Evolutionary conservation across 2,797 vertebrate genomes (phyloP).

Genomic region (Spondyliosoma cantharus): DNA sequence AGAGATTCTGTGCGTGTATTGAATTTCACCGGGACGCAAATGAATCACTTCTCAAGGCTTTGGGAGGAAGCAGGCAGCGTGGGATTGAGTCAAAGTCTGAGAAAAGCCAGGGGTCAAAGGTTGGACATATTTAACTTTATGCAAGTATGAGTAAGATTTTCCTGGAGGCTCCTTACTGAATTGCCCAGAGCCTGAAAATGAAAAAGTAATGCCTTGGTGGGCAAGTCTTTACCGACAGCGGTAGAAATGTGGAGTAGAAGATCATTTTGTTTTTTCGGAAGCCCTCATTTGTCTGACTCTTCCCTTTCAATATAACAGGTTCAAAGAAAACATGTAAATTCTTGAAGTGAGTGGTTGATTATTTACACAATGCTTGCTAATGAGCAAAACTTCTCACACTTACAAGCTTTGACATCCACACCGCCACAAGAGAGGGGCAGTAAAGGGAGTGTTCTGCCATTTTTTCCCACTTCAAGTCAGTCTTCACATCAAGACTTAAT

Average conservation of each 20-base stretch:
- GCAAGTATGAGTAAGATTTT: background rate
- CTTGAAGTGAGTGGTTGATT: background rate
- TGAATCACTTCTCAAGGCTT: constrained; percentile 7
- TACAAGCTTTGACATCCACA: background rate
- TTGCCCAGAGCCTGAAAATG: constrained; percentile 3
- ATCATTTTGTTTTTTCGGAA: constrained; percentile 10
- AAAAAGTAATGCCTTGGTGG: background rate
- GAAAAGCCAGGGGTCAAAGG: constrained; percentile 9
- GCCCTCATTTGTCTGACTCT: background rate
- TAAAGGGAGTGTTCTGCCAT: background rate
- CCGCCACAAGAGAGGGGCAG: background rate
- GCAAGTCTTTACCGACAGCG: background rate
- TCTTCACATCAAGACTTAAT: constrained; percentile 3
- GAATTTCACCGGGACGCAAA: constrained; percentile 3
- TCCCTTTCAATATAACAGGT: constrained; percentile 13
- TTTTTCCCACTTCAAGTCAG: background rate
- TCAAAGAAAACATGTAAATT: constrained; percentile 7
- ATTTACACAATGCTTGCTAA: constrained; percentile 24
- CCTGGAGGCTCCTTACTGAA: background rate
- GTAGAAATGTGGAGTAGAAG: constrained; percentile 2
- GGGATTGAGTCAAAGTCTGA: background rate
- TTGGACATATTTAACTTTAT: constrained; percentile 8
- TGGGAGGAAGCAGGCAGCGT: background rate
- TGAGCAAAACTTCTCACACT: background rate
- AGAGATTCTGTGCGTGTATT: background rate